phyloP scores from a whole-genome alignment of 2,113 vertebrate species.

The Periophthalmodon schlosseri region DNA sequence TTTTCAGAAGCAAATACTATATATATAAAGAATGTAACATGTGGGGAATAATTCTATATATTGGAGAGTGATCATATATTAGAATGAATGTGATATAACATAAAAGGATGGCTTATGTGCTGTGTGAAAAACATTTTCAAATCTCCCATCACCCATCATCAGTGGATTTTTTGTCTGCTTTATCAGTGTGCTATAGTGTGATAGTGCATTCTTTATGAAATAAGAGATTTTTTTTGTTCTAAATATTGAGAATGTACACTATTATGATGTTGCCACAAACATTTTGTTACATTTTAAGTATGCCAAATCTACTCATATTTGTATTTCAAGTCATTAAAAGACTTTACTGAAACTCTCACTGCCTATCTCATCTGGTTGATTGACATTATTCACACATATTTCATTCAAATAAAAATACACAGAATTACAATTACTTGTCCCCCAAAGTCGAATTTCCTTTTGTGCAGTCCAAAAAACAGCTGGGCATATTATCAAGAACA shows the following conservation, averaged over 20 bases:
- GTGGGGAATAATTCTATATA: not conserved
- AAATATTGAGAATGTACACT: conserved; percentile 58
- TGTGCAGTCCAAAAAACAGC: no score
- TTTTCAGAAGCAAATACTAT: conserved; percentile 3
- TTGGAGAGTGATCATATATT: conserved; percentile 16
- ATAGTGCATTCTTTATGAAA: conserved; percentile 38
- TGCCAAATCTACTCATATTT: conserved; percentile 63
- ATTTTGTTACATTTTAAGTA: conserved; percentile 67
- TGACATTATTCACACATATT: not conserved
- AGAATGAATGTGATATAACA: conserved; percentile 7
- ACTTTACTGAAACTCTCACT: conserved; percentile 46
- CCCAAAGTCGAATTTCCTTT: no score
- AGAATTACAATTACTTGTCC: no score
- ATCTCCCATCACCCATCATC: conserved; percentile 14
- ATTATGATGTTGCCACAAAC: conserved; percentile 52
- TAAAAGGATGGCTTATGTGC: conserved; percentile 16
- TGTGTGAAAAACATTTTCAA: conserved; percentile 34
- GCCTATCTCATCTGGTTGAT: not conserved
- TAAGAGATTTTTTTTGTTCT: conserved; percentile 51
- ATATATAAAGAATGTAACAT: not conserved
- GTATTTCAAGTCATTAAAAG: conserved; percentile 72
- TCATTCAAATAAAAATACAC: not conserved
- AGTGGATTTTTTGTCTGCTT: conserved; percentile 40
- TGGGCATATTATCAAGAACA: no score
- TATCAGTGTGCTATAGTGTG: conserved; percentile 42